Base-by-base conservation (phyloP, 2,888 invertebrate species). In the Hydropsyche betteni region DNA sequence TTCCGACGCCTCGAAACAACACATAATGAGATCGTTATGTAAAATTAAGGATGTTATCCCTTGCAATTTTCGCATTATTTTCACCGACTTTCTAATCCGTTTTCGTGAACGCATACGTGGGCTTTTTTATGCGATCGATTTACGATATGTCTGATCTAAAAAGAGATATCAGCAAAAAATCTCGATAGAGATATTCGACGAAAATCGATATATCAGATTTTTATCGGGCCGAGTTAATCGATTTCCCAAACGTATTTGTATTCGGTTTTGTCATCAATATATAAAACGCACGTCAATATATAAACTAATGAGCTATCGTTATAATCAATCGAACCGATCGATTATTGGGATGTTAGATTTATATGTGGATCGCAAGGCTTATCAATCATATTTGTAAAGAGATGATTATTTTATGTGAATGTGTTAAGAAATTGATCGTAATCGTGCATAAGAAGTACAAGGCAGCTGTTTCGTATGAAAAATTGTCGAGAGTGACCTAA, bases 321-420 rank as follows among this genome's bases (percentile, higher is more conserved):
- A 58, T 53, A 53, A 53, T 53, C 14, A 14, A 53, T 53, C 5
- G 58, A 58, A 10, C 7, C 64, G 64, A 64, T 64, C 64, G 64
- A 24, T 64, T 36, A 55, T 64, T 36, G 34, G 64, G 34, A 64
- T 34, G 64, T 36, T 24, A 34, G 64, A 64, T 64, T 64, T 64
- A 64, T 64, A n/a, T n/a, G 64, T 36, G 24, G 34, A 34, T 64
- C 7, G 34, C 33, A 34, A 4, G 2, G 36, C 64, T 64, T 64
- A 34, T 64, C 64, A 64, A 64, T 64, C 64, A 64, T 64, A 12
- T 36, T 12, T 36, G n/a, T n/a, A 55, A 14, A 55, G 6, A 55
- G n/a, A 55, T 55, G 16, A 44, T 44, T 44, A 44, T 44, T 44
- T 10, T 44, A 44, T 44, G 44, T 44, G 44, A 4, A 10, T 44